phyloP scores from a whole-genome alignment of 1,140 invertebrate genomes.

The Phortica variegata region DNA sequence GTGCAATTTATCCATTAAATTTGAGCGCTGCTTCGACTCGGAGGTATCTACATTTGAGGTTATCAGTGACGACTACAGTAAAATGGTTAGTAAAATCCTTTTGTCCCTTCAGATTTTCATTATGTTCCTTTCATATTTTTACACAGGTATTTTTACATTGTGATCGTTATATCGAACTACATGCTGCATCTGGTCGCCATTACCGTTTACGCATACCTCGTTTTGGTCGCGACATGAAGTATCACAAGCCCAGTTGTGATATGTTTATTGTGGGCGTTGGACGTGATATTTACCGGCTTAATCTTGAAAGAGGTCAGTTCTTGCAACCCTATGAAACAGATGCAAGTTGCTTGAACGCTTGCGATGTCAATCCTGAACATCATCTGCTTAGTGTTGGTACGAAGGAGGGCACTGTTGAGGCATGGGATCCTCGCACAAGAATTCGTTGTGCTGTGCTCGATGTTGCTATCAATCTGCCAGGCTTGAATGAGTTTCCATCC shows the following conservation, averaged over 20 bases:
- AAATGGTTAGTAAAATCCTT: constrained; percentile 63
- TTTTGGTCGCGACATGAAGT: constrained; percentile 92
- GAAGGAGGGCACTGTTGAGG: constrained; percentile 90
- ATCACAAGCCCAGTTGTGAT: constrained; percentile 88
- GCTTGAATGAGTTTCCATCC: constrained; percentile 49
- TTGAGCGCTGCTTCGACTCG: constrained; percentile 96
- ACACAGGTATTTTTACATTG: constrained; percentile 77
- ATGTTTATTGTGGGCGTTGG: constrained; percentile 87
- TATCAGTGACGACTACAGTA: constrained; percentile 86
- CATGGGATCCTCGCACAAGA: constrained; percentile 88
- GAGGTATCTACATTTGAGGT: constrained; percentile 88
- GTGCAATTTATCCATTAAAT: constrained; percentile 94
- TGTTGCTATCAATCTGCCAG: constrained; percentile 70
- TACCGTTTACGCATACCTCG: constrained; percentile 90
- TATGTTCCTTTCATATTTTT: too few relatives aligned
- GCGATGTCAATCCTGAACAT: constrained; percentile 86
- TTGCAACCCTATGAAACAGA: constrained; percentile 78
- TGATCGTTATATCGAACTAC: constrained; percentile 93
- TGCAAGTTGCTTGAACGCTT: constrained; percentile 79
- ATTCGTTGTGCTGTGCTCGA: constrained; percentile 79
- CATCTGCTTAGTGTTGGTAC: constrained; percentile 86
- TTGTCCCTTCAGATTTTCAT: constrained; percentile 14
- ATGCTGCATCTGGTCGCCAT: constrained; percentile 88
- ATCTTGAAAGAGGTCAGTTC: constrained; percentile 94
- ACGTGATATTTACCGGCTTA: constrained; percentile 89